Evolutionary conservation across 2,888 invertebrate species (phyloP).

Genomic region (Yponomeuta evonymella): DNA sequence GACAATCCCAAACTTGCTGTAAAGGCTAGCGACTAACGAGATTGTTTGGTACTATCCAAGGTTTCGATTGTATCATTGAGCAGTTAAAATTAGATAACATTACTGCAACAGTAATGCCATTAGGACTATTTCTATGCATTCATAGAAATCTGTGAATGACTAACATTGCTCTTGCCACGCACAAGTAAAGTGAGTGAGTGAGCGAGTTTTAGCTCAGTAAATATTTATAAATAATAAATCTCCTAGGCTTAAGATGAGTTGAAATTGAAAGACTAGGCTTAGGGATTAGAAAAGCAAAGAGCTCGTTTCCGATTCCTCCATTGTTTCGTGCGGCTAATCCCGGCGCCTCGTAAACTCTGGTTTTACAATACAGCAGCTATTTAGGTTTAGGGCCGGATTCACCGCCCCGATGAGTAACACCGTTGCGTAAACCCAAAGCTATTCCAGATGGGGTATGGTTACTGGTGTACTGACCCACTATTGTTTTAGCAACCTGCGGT

Average conservation of each 20-base stretch:
- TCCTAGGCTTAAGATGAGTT: too few relatives aligned
- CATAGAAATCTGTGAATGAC: too few relatives aligned
- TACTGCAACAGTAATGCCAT: background rate
- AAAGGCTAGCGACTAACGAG: conserved; percentile 12
- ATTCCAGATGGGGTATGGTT: conserved; percentile 1
- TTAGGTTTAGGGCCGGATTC: conserved; percentile 23
- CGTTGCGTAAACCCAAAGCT: conserved; percentile 8
- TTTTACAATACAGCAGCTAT: conserved; percentile 17
- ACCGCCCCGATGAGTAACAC: conserved; percentile 22
- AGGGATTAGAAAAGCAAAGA: background rate
- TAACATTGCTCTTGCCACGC: too few relatives aligned
- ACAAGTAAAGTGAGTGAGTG: too few relatives aligned
- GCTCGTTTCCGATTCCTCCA: background rate
- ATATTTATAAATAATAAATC: too few relatives aligned
- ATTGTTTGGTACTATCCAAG: conserved; percentile 6
- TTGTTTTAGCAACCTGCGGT: background rate
- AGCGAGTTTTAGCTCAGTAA: too few relatives aligned
- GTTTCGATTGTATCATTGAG: conserved; percentile 1
- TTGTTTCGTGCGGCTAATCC: conserved; percentile 6
- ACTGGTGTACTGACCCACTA: background rate
- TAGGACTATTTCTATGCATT: too few relatives aligned
- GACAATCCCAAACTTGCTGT: background rate
- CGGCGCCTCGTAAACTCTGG: conserved; percentile 17
- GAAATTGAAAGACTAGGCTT: background rate
- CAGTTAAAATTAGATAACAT: background rate